A percentile compares a stretch with the other conserved stretches of the same genome.
These are phyloP conservation scores for Portunus trituberculatus DNA, from an alignment of 1,140 invertebrate species.

Conservation along the genomic window DNA sequence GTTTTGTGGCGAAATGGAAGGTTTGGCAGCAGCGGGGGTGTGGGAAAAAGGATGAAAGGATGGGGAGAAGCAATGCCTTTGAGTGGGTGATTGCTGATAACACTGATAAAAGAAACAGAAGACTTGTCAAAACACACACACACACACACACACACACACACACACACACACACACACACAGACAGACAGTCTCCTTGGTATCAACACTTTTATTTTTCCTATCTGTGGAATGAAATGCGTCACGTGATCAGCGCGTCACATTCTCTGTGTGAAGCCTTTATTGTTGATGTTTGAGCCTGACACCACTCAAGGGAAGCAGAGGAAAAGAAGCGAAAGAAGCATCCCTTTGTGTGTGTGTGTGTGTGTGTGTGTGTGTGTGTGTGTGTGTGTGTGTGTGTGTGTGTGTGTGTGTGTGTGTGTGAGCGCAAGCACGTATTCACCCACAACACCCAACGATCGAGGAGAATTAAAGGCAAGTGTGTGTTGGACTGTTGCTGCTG, in stretches of 20 bases:
- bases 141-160: too few relatives aligned
- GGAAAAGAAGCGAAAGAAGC: not conserved
- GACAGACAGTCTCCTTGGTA: too few relatives aligned
- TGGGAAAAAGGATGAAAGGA: not conserved
- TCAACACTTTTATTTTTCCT: too few relatives aligned
- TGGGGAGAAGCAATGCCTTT: not conserved
- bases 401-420: not conserved
- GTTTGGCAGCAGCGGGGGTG: not conserved
- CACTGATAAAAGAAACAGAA: not conserved
- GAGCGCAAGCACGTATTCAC: not conserved
- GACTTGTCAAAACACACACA: too few relatives aligned
- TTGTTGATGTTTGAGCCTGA: too few relatives aligned
- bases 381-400: constrained; percentile 20
- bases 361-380: constrained; percentile 1
- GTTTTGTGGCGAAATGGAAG: not conserved
- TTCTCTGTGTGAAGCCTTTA: too few relatives aligned
- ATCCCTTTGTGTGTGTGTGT: not conserved
- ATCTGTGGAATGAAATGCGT: too few relatives aligned
- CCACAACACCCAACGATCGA: not conserved
- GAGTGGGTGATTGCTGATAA: not conserved
- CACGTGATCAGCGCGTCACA: too few relatives aligned
- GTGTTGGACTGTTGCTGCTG: not conserved
- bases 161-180: too few relatives aligned
- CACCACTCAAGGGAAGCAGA: not conserved
- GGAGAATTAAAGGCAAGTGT: constrained; percentile 12